Conservation (phyloP, 1,140 invertebrate species). For the Thalassaphorura encarpata region DNA sequence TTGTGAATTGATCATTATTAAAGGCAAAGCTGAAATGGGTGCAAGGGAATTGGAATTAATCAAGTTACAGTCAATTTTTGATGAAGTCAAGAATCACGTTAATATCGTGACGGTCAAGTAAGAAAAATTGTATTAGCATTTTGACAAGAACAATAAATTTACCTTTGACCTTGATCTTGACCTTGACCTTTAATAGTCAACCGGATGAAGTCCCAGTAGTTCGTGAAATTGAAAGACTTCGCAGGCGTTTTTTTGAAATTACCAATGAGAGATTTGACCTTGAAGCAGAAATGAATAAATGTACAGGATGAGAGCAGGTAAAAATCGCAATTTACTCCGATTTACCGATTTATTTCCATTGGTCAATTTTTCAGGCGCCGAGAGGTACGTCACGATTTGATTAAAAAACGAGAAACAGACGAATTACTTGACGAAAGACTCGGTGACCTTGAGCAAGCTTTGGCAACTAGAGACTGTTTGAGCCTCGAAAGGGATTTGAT, state of each 20-base stretch:
- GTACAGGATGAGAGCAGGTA: neutral
- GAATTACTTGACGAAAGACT: conserved; percentile 15
- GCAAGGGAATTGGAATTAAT: conserved; percentile 24
- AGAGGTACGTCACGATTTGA: conserved; percentile 18
- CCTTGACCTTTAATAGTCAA: conserved; percentile 11
- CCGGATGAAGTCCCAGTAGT: conserved; percentile 20
- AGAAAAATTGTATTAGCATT: neutral
- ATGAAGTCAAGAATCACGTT: conserved; percentile 23
- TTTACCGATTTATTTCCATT: neutral
- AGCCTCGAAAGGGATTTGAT: conserved; percentile 20
- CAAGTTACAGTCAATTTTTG: conserved; percentile 11
- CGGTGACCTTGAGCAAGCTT: conserved; percentile 9
- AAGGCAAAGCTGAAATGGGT: conserved; percentile 10
- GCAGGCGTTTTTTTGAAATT: conserved; percentile 17
- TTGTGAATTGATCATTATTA: conserved; percentile 21
- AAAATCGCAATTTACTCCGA: neutral
- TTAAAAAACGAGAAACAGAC: conserved; percentile 19
- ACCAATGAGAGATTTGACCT: conserved; percentile 14
- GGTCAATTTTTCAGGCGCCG: conserved; percentile 15
- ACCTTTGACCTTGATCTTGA: neutral
- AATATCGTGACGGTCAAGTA: conserved; percentile 24
- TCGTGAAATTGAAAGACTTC: conserved; percentile 19
- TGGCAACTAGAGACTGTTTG: conserved; percentile 16
- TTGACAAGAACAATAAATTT: neutral
- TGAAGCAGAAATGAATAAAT: conserved; percentile 22